These are phyloP conservation scores for Cyrtodaria siliqua DNA, from an alignment of 2,888 invertebrate genomes.

Conservation along the genomic window DNA sequence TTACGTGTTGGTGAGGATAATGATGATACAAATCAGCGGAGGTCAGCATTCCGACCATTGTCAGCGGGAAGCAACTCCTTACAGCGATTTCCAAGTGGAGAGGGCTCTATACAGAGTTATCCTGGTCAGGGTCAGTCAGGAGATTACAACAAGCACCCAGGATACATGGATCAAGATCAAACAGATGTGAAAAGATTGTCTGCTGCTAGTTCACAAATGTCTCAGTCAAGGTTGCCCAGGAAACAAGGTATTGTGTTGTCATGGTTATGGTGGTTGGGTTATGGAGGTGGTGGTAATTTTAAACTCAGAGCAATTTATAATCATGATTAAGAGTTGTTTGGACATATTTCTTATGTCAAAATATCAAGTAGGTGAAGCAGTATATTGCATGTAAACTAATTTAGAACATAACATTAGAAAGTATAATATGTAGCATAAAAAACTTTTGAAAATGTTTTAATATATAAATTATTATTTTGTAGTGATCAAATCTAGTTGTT, in stretches of 20 bases:
- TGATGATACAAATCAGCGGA: slow-evolving; percentile 56
- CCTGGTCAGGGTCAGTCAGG: slow-evolving; percentile 19
- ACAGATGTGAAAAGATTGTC: slow-evolving; percentile 61
- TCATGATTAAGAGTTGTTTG: no score
- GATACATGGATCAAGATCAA: slow-evolving; percentile 44
- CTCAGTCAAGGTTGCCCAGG: slow-evolving; percentile 39
- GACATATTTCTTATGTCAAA: no score
- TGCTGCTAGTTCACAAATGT: slow-evolving; percentile 60
- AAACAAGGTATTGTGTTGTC: slow-evolving; percentile 46
- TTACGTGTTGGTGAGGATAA: slow-evolving; percentile 21
- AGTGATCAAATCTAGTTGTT: no score
- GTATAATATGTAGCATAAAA: no score
- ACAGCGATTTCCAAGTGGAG: slow-evolving; percentile 41
- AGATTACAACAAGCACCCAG: slow-evolving; percentile 38
- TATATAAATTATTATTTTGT: no score
- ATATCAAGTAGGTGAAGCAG: no score
- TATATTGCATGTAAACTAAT: no score
- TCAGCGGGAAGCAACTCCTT: slow-evolving; percentile 47
- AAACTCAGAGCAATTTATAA: no score
- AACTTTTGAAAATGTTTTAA: no score
- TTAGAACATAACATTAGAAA: no score
- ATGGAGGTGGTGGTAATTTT: not conserved
- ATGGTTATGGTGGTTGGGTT: not conserved
- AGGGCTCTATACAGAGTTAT: slow-evolving; percentile 16
- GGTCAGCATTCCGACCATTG: slow-evolving; percentile 72